Evolutionary conservation across 2,113 vertebrate genomes (phyloP), one percentile per base, ranked within the genome.

Genomic region (Notiomystis cincta): DNA sequence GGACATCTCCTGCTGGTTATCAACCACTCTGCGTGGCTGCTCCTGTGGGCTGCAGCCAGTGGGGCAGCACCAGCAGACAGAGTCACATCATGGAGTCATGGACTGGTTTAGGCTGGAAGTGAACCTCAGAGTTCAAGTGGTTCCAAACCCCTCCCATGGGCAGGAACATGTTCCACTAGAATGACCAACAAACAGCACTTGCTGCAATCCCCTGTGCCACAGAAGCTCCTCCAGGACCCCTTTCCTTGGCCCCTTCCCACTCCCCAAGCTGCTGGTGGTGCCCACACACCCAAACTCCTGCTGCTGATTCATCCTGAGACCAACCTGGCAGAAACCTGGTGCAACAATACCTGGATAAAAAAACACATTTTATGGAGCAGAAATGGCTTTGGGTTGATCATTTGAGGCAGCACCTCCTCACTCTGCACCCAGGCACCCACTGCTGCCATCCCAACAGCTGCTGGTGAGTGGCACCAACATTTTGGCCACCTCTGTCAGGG

Each of bases 251-350:
- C 25, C 20, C 13, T 62, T 30, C 44, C 58, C 47, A 7, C 9
- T n/a, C 31, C 37, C 18, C 13, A 13, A 4, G 1, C 31, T n/a
- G 20, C 22, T 1, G 23, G 10, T n/a, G 47, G 50, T 25, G 30
- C 25, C 30, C 50, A 33, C 50, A 33, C 50, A 3, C 30, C 42
- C 25, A 23, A 61, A 72, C 31, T 6, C n/a, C 82, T 30, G 24
- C 76, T 9, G 21, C 16, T 0, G 0, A 9, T 11, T 19, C 14
- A 0, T 45, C 31, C 30, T 24, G 69, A 53, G 13, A 87, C 14
- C 48, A 73, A 9, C 16, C 33, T 9, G 30, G 13, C 23, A 66
- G 54, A 66, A 83, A 38, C 11, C 10, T 8, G n/a, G 7, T 27
- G 5, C 4, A 13, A 7, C 33, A 37, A 10, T 31, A 35, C 19